Conservation (phyloP, 35 echinoderm and acorn worm genomes). For the Ophiothrix spiculata region DNA sequence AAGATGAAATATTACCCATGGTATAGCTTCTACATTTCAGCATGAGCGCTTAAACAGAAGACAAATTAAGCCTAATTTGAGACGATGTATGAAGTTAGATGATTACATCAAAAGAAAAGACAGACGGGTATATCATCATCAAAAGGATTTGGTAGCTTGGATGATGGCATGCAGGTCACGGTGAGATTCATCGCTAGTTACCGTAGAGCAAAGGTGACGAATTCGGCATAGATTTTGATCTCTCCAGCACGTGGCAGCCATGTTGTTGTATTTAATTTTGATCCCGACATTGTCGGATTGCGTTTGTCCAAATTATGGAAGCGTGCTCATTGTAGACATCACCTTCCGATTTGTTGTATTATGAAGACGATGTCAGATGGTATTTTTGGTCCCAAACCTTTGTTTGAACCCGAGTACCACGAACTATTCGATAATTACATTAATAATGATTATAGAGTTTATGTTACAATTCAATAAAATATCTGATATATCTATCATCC, state of each 20-base stretch:
- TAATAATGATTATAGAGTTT: no score
- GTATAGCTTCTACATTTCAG: background rate
- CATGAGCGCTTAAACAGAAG: conserved; percentile 6
- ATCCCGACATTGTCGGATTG: no score
- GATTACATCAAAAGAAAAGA: background rate
- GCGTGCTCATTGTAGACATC: no score
- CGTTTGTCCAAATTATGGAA: no score
- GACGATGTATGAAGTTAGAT: conserved; percentile 7
- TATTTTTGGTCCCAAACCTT: no score
- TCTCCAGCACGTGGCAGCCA: background rate
- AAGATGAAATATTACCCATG: background rate
- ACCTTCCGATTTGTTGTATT: no score
- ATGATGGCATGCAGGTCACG: background rate
- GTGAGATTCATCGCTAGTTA: background rate
- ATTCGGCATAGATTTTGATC: background rate
- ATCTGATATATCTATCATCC: no score
- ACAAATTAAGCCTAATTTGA: conserved; percentile 16
- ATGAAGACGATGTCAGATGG: no score
- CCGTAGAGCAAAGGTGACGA: background rate
- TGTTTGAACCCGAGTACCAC: no score
- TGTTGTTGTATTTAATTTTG: background rate
- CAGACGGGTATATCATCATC: conserved; percentile 8
- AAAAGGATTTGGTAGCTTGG: background rate
- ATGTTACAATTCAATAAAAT: no score
- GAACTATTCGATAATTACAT: no score